Evolutionary conservation across 1,140 invertebrate species (phyloP).

Genomic region (Nasonia vitripennis): DNA sequence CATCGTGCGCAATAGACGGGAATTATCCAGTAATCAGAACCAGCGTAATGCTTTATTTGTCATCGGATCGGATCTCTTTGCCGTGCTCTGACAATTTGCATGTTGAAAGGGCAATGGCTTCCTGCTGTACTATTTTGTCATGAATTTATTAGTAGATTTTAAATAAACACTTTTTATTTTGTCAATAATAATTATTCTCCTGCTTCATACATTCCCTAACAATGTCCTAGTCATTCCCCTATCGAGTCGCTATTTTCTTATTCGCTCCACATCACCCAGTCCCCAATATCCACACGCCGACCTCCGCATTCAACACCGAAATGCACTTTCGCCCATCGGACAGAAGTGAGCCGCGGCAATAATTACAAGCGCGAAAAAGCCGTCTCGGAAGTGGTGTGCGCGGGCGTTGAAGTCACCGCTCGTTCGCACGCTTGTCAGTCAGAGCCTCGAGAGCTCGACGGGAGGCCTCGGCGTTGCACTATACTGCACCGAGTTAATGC

Average conservation of each 20-base stretch:
- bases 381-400: background rate
- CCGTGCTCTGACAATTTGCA: background rate
- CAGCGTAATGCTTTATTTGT: background rate
- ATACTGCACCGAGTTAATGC: background rate
- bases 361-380: slow-evolving; percentile 27
- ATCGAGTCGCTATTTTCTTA: background rate
- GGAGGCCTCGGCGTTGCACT: background rate
- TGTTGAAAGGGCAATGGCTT: background rate
- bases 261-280: background rate
- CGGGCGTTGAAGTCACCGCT: slow-evolving; percentile 9
- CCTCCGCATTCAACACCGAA: no score
- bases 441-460: background rate
- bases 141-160: no score
- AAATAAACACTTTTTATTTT: no score
- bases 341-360: background rate
- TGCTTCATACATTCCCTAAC: background rate
- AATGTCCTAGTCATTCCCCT: slow-evolving; percentile 4
- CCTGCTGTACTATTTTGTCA: background rate
- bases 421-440: slow-evolving; percentile 15
- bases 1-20: background rate
- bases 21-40: slow-evolving; percentile 3
- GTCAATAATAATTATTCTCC: background rate
- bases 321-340: no score
- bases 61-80: background rate
- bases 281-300: background rate